Conservation (phyloP, 1,140 invertebrate genomes). For the Tetragonula clypearis region DNA sequence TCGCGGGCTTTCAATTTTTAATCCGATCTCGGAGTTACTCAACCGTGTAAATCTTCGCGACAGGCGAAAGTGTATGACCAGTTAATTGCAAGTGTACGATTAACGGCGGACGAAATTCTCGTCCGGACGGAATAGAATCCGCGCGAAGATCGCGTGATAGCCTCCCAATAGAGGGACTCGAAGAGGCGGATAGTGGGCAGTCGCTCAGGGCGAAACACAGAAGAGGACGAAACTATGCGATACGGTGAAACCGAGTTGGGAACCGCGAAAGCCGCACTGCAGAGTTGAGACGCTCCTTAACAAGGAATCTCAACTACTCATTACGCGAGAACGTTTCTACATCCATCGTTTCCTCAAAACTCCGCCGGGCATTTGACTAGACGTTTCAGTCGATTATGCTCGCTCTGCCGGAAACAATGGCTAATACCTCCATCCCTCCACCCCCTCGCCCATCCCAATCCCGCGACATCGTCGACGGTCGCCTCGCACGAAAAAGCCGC, state of each 20-base stretch:
- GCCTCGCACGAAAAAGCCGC: not conserved
- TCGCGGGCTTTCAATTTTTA: not conserved
- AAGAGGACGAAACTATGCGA: conserved; percentile 61
- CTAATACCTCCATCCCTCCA: conserved; percentile 29
- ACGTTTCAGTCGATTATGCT: conserved; percentile 53
- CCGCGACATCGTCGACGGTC: too few relatives aligned
- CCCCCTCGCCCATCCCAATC: not conserved
- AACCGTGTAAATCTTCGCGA: not conserved
- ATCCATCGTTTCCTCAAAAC: conserved; percentile 47
- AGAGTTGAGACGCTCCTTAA: conserved; percentile 67
- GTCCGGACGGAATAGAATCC: not conserved
- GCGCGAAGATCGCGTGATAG: not conserved
- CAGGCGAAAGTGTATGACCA: not conserved
- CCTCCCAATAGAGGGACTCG: not conserved
- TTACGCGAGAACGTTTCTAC: conserved; percentile 64
- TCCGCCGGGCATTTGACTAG: conserved; percentile 48
- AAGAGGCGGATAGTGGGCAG: not conserved
- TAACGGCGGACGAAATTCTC: not conserved
- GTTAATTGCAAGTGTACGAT: not conserved
- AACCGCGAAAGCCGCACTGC: conserved; percentile 69
- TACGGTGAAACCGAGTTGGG: conserved; percentile 66
- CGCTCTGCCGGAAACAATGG: conserved; percentile 30
- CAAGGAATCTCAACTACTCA: conserved; percentile 72
- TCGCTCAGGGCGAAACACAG: conserved; percentile 14
- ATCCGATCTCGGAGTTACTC: not conserved